phyloP scores from a whole-genome alignment of 2,797 vertebrate species.

The Sebastolobus altivelis region DNA sequence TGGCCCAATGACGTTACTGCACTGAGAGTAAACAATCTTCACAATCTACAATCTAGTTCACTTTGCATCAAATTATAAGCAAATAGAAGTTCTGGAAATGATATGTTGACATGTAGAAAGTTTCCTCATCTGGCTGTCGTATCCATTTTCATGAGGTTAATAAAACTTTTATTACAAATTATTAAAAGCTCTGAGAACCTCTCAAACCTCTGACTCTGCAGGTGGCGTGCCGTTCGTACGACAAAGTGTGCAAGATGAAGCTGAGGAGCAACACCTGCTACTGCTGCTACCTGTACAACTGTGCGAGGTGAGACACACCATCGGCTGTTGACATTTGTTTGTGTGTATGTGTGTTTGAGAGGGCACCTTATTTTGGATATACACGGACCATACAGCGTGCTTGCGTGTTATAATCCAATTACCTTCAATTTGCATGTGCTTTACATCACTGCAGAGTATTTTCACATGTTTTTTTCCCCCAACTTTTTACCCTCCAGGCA shows the following conservation, averaged over 20 bases:
- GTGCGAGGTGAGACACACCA: slow-evolving; percentile 86
- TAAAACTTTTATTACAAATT: background rate
- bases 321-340: background rate
- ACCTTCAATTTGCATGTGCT: background rate
- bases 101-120: background rate
- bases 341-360: too few relatives aligned
- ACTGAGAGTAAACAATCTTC: background rate
- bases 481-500: background rate
- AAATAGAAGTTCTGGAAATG: background rate
- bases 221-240: slow-evolving; percentile 88
- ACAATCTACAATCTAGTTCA: background rate
- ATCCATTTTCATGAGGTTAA: background rate
- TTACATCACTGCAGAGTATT: background rate
- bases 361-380: background rate
- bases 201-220: slow-evolving; percentile 59
- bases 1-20: slow-evolving; percentile 31
- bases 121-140: background rate
- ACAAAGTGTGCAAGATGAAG: slow-evolving; percentile 87
- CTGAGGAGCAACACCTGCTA: slow-evolving; percentile 95
- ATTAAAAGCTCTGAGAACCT: background rate
- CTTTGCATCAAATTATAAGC: background rate
- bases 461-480: background rate
- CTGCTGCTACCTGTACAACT: slow-evolving; percentile 95
- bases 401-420: background rate
- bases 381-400: background rate